phyloP scores from a whole-genome alignment of 2,888 invertebrate species.

The Melanchra persicariae region DNA sequence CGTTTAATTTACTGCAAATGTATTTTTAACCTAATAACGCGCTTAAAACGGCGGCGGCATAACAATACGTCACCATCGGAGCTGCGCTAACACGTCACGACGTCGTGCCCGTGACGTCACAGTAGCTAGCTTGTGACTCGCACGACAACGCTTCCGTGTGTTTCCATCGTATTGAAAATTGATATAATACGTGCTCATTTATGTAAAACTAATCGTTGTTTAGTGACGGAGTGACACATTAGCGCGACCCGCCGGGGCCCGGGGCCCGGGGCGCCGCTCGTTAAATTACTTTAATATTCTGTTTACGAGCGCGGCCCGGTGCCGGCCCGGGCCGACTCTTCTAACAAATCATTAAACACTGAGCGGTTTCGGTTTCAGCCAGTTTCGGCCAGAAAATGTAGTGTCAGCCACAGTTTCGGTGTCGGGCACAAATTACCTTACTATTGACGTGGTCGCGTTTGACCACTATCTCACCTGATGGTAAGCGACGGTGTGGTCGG shows the following conservation, averaged over 20 bases:
- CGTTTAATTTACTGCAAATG: slow-evolving; percentile 24
- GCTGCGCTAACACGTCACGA: not conserved
- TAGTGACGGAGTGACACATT: slow-evolving; percentile 19
- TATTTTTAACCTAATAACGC: slow-evolving; percentile 1
- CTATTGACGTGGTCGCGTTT: too few relatives aligned
- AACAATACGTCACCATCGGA: not conserved
- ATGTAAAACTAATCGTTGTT: slow-evolving; percentile 20
- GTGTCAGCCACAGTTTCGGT: too few relatives aligned
- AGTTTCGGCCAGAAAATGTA: too few relatives aligned
- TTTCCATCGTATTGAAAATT: not conserved
- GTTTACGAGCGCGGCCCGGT: slow-evolving; percentile 18
- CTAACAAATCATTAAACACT: too few relatives aligned
- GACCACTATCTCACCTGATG: too few relatives aligned
- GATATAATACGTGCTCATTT: not conserved
- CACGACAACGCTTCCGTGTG: too few relatives aligned
- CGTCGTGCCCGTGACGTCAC: not conserved
- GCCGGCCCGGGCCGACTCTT: not conserved
- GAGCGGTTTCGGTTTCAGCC: too few relatives aligned
- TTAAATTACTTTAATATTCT: slow-evolving; percentile 25
- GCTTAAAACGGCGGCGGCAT: not conserved
- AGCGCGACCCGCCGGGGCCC: not conserved
- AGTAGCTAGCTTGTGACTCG: not conserved
- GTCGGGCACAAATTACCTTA: too few relatives aligned
- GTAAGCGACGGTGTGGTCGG: too few relatives aligned
- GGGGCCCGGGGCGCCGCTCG: slow-evolving; percentile 3